Percentiles rank a stretch among this genome's conserved stretches.
Evolutionary conservation across 2,113 vertebrate species (phyloP).

Genomic region (Oncorhynchus clarkii): DNA sequence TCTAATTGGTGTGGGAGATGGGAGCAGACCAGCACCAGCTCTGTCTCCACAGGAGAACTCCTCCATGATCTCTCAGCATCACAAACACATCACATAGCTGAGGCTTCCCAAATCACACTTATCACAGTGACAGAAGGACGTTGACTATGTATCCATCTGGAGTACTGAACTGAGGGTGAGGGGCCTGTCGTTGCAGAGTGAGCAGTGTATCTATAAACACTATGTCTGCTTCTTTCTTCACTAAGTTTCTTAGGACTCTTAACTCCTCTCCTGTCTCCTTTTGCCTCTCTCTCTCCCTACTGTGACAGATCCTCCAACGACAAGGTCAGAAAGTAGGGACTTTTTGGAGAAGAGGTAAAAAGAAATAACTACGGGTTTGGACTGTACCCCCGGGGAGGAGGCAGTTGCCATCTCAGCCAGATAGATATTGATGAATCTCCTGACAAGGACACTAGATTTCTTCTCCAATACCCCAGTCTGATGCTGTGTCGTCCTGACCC

Average conservation of each 20-base stretch:
- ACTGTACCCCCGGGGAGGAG: not conserved
- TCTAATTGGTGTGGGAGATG: not conserved
- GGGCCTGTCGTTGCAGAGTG: not conserved
- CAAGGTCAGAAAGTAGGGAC: constrained; percentile 5
- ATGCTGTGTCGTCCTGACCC: not conserved
- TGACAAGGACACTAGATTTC: constrained; percentile 32
- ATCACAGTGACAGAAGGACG: not conserved
- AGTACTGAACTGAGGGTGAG: not conserved
- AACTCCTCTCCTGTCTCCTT: not conserved
- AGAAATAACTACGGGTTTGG: not conserved
- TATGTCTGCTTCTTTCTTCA: not conserved
- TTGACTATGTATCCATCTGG: not conserved
- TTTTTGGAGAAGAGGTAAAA: not conserved
- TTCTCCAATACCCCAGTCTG: constrained; percentile 11
- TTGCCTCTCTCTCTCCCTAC: not conserved
- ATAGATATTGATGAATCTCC: constrained; percentile 25
- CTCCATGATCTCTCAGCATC: not conserved
- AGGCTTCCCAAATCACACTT: not conserved
- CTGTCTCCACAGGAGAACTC: too few species aligned
- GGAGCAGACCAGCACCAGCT: not conserved
- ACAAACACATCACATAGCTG: not conserved
- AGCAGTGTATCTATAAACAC: not conserved
- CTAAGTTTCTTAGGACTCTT: not conserved
- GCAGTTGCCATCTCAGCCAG: not conserved
- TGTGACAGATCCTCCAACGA: not conserved